Percentiles rank a stretch among this genome's conserved stretches.
These are phyloP conservation scores for Drosophila multiciliata DNA, from an alignment of 2,888 invertebrate species.

Conservation along the genomic window DNA sequence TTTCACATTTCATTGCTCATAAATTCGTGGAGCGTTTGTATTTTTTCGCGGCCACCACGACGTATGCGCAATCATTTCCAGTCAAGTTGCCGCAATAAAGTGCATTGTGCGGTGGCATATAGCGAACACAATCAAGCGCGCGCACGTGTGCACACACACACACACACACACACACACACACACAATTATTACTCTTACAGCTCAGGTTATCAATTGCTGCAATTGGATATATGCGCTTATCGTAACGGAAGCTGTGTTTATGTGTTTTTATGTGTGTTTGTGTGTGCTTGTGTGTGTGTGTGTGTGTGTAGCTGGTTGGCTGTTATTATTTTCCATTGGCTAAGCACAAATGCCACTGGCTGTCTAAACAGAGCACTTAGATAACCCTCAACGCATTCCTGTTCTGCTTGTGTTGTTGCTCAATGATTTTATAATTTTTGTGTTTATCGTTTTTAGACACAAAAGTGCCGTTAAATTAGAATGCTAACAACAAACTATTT, in stretches of 20 bases:
- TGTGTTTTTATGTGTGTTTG: constrained; percentile 13
- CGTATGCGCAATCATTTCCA: constrained; percentile 54
- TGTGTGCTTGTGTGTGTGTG: not conserved
- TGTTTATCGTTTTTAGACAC: not conserved
- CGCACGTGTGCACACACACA: not conserved
- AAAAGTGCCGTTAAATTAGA: not conserved
- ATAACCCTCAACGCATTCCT: not conserved
- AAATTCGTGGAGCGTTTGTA: not conserved
- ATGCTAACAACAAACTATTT: not conserved
- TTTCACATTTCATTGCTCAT: not conserved
- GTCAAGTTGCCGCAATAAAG: constrained; percentile 49
- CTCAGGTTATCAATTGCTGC: constrained; percentile 37
- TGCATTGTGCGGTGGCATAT: constrained; percentile 39
- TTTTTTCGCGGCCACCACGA: constrained; percentile 14
- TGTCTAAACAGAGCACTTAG: constrained; percentile 27
- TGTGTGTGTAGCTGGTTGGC: not conserved
- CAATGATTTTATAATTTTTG: not conserved
- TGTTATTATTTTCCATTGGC: constrained; percentile 33
- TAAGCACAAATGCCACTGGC: constrained; percentile 37
- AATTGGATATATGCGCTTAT: constrained; percentile 37
- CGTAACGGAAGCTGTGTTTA: constrained; percentile 27
- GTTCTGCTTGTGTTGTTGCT: not conserved
- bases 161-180: constrained; percentile 1
- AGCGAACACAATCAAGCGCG: not conserved
- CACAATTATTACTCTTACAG: not conserved